Base-by-base conservation (phyloP, 2,797 vertebrate species). In the Coregonus suidteri region DNA sequence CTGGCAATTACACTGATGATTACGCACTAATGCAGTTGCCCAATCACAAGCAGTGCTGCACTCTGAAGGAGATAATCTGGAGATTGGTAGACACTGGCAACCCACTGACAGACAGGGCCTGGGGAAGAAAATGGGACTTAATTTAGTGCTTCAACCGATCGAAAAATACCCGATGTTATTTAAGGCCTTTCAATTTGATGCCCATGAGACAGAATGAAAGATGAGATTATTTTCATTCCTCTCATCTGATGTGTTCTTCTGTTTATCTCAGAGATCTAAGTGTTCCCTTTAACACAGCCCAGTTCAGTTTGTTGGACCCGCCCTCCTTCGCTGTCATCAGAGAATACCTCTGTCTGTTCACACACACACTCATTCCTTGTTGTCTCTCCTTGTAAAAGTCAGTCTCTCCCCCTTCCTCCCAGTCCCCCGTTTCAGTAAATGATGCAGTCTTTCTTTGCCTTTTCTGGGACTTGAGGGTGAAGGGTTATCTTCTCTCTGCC, bases 181-280 rank as follows among this genome's bases (percentile, higher is more conserved):
- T 72, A 35, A 83, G 84, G 88, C 88, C 89, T 86, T 86, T 89
- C 82, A 85, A 84, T 87, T 88, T 87, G 86, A 89, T 77, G 73
- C 82, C 84, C 88, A 82, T 90, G 85, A 47, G 41, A 85, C 76
- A 83, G 85, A 90, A 90, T 89, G 87, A 88, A 83, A 83, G 84
- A 91, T 88, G 87, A 77, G 82, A 82, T 77, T 88, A 79, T 51
- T 83, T 65, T 4, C 11, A 6, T 73, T 62, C 16, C 73, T 52
- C 52, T 1, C 75, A 75, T 84, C 77, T 74, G 73, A 81, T 79
- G 81, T 79, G 75, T 81, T 20, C 59, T 71, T 83, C 83, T 41
- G 14, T 82, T 67, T 75, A 75, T 87, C 76, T 65, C 3, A 3
- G 64, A 62, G 25, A 54, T 72, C 71, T 52, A 16, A 54, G 25